Percentiles rank a stretch among this genome's conserved stretches.
phyloP scores from a whole-genome alignment of 2,888 invertebrate species.

The Rapana venosa region DNA sequence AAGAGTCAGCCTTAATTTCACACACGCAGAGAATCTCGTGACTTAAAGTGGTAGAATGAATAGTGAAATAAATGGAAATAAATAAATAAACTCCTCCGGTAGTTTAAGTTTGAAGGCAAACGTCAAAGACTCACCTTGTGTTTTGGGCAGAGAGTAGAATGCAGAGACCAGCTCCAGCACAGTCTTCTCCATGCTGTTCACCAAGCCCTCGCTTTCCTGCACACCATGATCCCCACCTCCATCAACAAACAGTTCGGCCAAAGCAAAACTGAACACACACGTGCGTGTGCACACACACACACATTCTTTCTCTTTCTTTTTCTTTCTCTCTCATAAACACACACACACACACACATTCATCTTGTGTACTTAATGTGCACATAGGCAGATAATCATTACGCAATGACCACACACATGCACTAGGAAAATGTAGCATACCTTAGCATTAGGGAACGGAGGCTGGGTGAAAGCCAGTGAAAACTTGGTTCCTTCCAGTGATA shows the following conservation, averaged over 20 bases:
- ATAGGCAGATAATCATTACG: not conserved
- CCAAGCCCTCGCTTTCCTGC: slow-evolving; percentile 59
- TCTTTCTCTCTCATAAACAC: no score
- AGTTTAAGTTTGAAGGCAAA: not conserved
- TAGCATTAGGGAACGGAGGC: slow-evolving; percentile 60
- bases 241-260: no score
- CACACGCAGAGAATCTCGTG: no score
- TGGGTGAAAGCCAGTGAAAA: slow-evolving; percentile 65
- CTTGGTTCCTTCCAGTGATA: slow-evolving; percentile 70
- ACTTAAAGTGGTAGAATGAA: no score
- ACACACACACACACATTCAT: not conserved
- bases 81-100: no score
- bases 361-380: not conserved
- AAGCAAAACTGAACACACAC: not conserved
- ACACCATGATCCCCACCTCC: not conserved
- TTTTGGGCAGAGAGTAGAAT: slow-evolving; percentile 66
- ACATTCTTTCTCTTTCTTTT: not conserved
- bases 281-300: not conserved
- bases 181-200: slow-evolving; percentile 62
- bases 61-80: no score
- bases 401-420: not conserved
- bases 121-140: slow-evolving; percentile 60
- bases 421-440: slow-evolving; percentile 41
- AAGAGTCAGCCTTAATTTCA: no score
- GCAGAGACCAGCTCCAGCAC: slow-evolving; percentile 63